Evolutionary conservation across 1,140 invertebrate species (phyloP).

Genomic region (Temnothorax nylanderi): DNA sequence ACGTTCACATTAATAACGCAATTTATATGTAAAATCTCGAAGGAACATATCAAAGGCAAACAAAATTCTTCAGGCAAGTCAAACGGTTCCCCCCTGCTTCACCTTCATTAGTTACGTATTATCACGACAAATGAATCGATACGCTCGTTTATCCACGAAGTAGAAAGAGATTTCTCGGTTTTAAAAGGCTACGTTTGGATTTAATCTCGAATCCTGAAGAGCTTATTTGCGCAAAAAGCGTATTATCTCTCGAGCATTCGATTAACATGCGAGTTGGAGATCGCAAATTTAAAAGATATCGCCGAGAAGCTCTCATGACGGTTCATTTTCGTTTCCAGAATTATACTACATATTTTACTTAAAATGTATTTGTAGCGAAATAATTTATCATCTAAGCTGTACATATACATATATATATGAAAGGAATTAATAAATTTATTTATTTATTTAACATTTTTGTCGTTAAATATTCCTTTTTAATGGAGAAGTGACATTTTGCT

Average conservation of each 20-base stretch:
- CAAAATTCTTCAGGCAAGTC: constrained; percentile 38
- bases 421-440: background rate
- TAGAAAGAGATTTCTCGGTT: background rate
- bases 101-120: constrained; percentile 50
- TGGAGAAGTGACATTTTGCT: background rate
- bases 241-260: constrained; percentile 11
- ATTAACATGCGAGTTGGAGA: constrained; percentile 15
- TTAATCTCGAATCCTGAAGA: constrained; percentile 2
- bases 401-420: background rate
- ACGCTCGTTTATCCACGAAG: constrained; percentile 10
- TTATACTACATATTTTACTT: background rate
- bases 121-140: constrained; percentile 38
- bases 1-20: constrained; percentile 52
- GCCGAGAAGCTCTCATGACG: background rate
- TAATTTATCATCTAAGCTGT: background rate
- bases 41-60: constrained; percentile 51
- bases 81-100: constrained; percentile 19
- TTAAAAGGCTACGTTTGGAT: constrained; percentile 8
- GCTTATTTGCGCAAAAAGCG: constrained; percentile 26
- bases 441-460: constrained; percentile 14
- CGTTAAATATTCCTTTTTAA: background rate
- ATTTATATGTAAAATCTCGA: constrained; percentile 62
- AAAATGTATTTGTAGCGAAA: background rate
- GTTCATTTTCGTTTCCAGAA: background rate
- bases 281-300: background rate